phyloP scores from a whole-genome alignment of 2,888 invertebrate species.

The Steinernema carpocapsae region DNA sequence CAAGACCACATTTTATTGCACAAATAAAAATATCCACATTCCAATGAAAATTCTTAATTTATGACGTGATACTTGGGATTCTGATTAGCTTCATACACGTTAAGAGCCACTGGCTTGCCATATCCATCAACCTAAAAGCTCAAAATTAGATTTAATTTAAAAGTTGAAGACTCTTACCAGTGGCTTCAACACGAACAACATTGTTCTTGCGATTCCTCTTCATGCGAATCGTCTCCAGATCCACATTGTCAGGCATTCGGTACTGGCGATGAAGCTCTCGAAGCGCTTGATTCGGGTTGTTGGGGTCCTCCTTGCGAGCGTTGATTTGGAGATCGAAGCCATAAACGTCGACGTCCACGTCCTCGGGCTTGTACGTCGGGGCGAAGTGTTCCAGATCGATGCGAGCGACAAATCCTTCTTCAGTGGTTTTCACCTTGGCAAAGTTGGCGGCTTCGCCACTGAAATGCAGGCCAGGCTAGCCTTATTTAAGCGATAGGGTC shows the following conservation, averaged over 20 bases:
- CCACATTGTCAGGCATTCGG: constrained; percentile 45
- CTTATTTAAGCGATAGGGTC: not conserved
- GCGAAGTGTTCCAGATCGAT: constrained; percentile 10
- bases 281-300: constrained; percentile 40
- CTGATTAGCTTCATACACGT: constrained; percentile 13
- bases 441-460: constrained; percentile 1
- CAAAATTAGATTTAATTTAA: not conserved
- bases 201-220: constrained; percentile 28
- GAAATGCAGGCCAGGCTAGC: not conserved
- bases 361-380: constrained; percentile 21
- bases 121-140: constrained; percentile 15
- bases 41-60: not conserved
- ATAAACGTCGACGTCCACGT: constrained; percentile 35
- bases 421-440: constrained; percentile 23
- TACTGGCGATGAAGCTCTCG: constrained; percentile 44
- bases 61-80: constrained; percentile 12
- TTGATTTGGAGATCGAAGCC: constrained; percentile 43
- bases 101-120: constrained; percentile 10
- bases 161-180: not conserved
- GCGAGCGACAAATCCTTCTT: constrained; percentile 16
- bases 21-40: no score
- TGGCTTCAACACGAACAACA: constrained; percentile 20
- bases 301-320: constrained; percentile 43
- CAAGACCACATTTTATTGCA: no score
- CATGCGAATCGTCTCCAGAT: constrained; percentile 42